Evolutionary conservation across 2,113 vertebrate species (phyloP), one percentile per base, ranked within the genome.

Genomic region (Perca flavescens): DNA sequence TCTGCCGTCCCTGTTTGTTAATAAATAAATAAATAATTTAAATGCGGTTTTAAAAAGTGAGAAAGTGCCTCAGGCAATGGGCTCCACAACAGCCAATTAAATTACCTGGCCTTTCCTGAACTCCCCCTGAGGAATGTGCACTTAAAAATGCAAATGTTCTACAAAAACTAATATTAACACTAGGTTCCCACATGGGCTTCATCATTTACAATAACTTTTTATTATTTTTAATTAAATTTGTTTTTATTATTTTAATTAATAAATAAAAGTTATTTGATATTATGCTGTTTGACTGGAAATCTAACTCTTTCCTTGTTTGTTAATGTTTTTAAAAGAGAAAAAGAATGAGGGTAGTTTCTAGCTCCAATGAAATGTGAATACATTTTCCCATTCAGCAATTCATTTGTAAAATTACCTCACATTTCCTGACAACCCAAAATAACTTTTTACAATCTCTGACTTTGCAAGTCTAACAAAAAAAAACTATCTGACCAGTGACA

Each of bases 51-150:
- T 50, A 50, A 58, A 19, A 58, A 61, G 53, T 47, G 4, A 52
- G 31, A 46, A 13, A n/a, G 10, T 43, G n/a, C 43, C 7, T 50
- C n/a, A 28, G 49, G 49, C 49, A 46, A 22, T 17, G 3, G 28
- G 15, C 1, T 13, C 10, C 14, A 46, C 13, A 65, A 58, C 50
- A 65, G 52, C 50, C 43, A 85, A 80, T 65, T 75, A 69, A 52
- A 6, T 36, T 28, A 52, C 47, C 21, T 76, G 34, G 34, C 52
- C 22, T 70, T 58, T 57, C 36, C 57, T 54, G 61, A 73, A 53
- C 47, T 68, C 69, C 34, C 58, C 54, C 60, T 19, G 52, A 77
- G 34, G 28, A 72, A 34, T 65, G 40, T 52, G 31, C n/a, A 60
- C 13, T 46, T 28, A 28, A 28, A 65, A 52, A 64, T 53, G 47